phyloP scores from a whole-genome alignment of 1,140 invertebrate species.

The Bombus haemorrhoidalis region DNA sequence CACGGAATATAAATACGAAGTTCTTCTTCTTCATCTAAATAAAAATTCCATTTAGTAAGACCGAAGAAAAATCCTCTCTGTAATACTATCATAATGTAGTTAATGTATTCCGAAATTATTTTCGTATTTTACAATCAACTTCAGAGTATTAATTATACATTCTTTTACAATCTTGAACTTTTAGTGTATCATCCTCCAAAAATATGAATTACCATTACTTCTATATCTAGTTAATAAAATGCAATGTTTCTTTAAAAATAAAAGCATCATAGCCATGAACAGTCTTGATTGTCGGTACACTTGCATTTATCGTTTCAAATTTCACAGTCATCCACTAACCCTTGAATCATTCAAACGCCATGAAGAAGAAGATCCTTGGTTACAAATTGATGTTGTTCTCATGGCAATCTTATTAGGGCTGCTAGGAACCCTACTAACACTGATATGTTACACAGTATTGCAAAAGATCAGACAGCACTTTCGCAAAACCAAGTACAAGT shows the following conservation, averaged over 20 bases:
- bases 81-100: no score
- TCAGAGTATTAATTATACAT: no score
- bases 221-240: background rate
- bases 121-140: no score
- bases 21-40: no score
- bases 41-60: no score
- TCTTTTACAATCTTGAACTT: no score
- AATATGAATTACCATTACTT: background rate
- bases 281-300: background rate
- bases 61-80: no score
- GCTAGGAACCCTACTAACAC: slow-evolving; percentile 49
- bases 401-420: slow-evolving; percentile 63
- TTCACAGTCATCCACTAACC: slow-evolving; percentile 68
- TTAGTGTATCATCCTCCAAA: background rate
- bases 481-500: slow-evolving; percentile 38
- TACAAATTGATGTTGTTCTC: slow-evolving; percentile 66
- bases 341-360: slow-evolving; percentile 51
- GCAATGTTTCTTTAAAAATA: background rate
- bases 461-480: slow-evolving; percentile 5
- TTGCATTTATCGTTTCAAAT: slow-evolving; percentile 37
- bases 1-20: no score
- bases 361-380: slow-evolving; percentile 65
- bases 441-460: slow-evolving; percentile 50
- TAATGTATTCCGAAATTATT: no score
- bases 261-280: background rate